These are phyloP conservation scores for Rhorus exstirpatorius DNA, from an alignment of 2,888 invertebrate species.

Conservation along the genomic window DNA sequence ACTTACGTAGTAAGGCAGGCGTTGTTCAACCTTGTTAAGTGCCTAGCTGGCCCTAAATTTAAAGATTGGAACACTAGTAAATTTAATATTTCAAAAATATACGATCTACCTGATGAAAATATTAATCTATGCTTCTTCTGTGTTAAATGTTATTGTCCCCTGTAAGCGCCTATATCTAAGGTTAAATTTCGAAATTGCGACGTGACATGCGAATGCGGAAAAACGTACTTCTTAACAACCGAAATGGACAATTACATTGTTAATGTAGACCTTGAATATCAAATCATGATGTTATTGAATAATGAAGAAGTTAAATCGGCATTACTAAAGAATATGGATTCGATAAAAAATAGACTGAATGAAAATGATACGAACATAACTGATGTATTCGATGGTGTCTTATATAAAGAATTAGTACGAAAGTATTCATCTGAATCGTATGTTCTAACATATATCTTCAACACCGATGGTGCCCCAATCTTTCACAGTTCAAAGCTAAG, in stretches of 20 bases:
- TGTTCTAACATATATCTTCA: conserved; percentile 47
- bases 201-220: background rate
- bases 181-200: conserved; percentile 36
- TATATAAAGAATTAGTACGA: conserved; percentile 16
- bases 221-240: background rate
- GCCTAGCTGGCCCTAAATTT: conserved; percentile 62
- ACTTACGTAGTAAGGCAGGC: conserved; percentile 46
- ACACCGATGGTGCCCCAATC: conserved; percentile 36
- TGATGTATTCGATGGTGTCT: conserved; percentile 21
- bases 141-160: conserved; percentile 40
- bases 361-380: background rate
- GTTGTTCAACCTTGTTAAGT: conserved; percentile 55
- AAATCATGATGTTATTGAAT: conserved; percentile 32
- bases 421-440: conserved; percentile 1
- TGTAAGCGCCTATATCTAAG: background rate
- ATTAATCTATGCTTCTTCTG: conserved; percentile 64
- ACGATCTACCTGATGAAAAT: conserved; percentile 48
- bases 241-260: conserved; percentile 32
- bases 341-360: too few species aligned
- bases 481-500: conserved; percentile 12
- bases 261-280: conserved; percentile 37
- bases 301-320: conserved; percentile 18
- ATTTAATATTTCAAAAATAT: conserved; percentile 58
- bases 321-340: background rate
- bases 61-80: conserved; percentile 50